Evolutionary conservation across 1,140 invertebrate species (phyloP).

Genomic region (Zaprionus gabonicus): DNA sequence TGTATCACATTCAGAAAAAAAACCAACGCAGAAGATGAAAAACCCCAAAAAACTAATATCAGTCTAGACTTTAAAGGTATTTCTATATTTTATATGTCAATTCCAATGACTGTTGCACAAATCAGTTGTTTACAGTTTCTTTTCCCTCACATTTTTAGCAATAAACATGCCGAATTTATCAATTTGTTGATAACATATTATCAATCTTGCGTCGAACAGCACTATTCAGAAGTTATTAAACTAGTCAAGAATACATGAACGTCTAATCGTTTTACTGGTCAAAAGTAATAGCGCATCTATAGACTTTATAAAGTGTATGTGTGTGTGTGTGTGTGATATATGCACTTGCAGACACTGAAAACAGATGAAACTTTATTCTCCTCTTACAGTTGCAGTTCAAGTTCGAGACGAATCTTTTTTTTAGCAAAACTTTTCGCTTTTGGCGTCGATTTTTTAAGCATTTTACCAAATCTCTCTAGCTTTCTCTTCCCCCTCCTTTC

Average conservation of each 20-base stretch:
- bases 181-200: slow-evolving; percentile 45
- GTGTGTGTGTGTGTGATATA: not conserved
- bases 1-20: too few relatives aligned
- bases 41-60: too few relatives aligned
- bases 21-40: too few relatives aligned
- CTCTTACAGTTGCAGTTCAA: not conserved
- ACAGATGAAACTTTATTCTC: not conserved
- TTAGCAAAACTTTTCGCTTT: not conserved
- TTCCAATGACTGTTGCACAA: not conserved
- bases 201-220: not conserved
- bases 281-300: not conserved
- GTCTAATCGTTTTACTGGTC: not conserved
- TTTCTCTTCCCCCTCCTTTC: not conserved
- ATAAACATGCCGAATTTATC: slow-evolving; percentile 21
- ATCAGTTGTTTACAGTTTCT: slow-evolving; percentile 6
- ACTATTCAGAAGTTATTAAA: slow-evolving; percentile 9
- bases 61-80: too few relatives aligned
- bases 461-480: not conserved
- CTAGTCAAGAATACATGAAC: not conserved
- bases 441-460: not conserved
- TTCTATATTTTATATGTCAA: too few relatives aligned
- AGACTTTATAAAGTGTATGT: not conserved
- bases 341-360: not conserved
- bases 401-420: slow-evolving; percentile 5
- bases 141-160: not conserved